phyloP scores from a whole-genome alignment of 1,140 invertebrate species.

The Euura saliciscinereae region DNA sequence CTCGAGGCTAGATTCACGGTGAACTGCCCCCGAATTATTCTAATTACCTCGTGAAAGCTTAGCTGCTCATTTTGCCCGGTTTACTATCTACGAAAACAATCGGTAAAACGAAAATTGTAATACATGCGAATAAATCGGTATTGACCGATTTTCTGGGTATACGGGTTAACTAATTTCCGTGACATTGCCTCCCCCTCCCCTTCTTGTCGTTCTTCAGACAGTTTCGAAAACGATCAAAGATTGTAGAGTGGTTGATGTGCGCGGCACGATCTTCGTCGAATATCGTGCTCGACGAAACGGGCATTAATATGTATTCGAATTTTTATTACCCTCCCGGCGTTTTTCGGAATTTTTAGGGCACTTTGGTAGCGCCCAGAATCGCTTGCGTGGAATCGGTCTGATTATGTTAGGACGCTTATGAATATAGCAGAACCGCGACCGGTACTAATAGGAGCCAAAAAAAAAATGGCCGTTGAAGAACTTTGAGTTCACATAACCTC shows the following conservation, averaged over 20 bases:
- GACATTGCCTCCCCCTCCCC: neutral
- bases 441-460: too few relatives aligned
- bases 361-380: too few relatives aligned
- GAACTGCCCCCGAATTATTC: conserved; percentile 57
- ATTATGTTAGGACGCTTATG: too few relatives aligned
- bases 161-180: neutral
- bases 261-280: conserved; percentile 44
- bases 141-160: too few relatives aligned
- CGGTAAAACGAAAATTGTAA: neutral
- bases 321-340: conserved; percentile 50
- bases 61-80: conserved; percentile 29
- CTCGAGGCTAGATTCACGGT: conserved; percentile 31
- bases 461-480: too few relatives aligned
- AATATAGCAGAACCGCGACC: too few relatives aligned
- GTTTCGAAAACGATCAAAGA: conserved; percentile 40
- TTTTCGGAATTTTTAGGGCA: too few relatives aligned
- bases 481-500: too few relatives aligned
- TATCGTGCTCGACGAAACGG: conserved; percentile 45
- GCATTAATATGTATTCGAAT: conserved; percentile 56
- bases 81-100: neutral
- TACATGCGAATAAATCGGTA: too few relatives aligned
- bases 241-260: conserved; percentile 46
- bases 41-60: conserved; percentile 50
- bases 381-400: too few relatives aligned
- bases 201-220: conserved; percentile 10